Evolutionary conservation across 2,797 vertebrate genomes (phyloP), one percentile per base, ranked within the genome.

Genomic region (Trachops cirrhosus): DNA sequence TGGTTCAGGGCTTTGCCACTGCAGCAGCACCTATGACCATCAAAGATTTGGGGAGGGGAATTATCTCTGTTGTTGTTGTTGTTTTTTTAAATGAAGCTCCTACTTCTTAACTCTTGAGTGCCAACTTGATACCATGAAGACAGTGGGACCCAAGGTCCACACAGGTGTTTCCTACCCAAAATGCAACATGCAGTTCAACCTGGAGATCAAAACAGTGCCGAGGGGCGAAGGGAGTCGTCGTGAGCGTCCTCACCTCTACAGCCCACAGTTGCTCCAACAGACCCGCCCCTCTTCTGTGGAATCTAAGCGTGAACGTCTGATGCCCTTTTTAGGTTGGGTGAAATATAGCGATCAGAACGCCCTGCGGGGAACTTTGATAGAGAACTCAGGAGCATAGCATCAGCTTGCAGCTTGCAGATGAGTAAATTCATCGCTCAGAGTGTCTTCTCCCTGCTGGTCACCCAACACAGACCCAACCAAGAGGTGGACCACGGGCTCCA

Each of bases 211-310:
- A 54, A 18, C 2, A n/a, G 14, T 22, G 18, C 9, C 11, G 22
- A 2, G 3, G 24, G 2, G 8, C 1, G 22, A 1, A 11, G 10
- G 11, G 2, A 2, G 0, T 3, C 18, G 0, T 7, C 18, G 2
- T 3, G 32, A 48, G 24, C 4, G 2, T 37, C 41, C 10, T 16
- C 1, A 9, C 6, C 22, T 3, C 21, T 52, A 15, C 14, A 46
- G 16, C 8, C 19, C 21, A 6, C 1, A 1, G 8, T n/a, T 74
- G n/a, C 29, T 50, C 32, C 52, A 9, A 1, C 9, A 41, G 6
- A 37, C 6, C 37, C 4, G 2, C 15, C 5, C 19, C 2, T 21
- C 8, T 29, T 34, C 57, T 26, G 22, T 26, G 22, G 29, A 46
- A 50, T 54, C 39, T 0, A 12, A 57, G 37, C 41, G 26, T 48